Evolutionary conservation across 2,113 vertebrate species (phyloP).

Genomic region (Vulpes lagopus): DNA sequence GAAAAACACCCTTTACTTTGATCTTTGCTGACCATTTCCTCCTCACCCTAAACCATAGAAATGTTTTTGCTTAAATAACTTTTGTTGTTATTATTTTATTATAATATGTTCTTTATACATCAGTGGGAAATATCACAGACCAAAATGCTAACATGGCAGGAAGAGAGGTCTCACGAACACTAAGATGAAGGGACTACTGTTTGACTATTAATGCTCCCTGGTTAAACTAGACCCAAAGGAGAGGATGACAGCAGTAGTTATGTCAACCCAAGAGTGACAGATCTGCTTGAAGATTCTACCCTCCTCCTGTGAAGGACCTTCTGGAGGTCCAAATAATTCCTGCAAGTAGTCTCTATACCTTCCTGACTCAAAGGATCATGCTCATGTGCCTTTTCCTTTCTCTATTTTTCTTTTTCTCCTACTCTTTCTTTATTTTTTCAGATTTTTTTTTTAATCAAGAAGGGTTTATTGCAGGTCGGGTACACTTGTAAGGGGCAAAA

Average conservation of each 20-base stretch:
- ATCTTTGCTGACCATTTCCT: background rate
- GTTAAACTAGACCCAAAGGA: background rate
- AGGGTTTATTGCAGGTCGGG: slow-evolving; percentile 78
- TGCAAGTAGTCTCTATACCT: background rate
- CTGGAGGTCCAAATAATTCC: background rate
- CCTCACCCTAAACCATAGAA: background rate
- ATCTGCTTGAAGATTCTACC: background rate
- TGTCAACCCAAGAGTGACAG: background rate
- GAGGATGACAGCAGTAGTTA: background rate
- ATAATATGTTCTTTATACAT: background rate
- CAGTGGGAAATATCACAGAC: background rate
- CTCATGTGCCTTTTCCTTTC: background rate
- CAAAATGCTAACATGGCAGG: background rate
- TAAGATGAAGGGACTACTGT: background rate
- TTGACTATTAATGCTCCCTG: background rate
- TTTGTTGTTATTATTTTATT: slow-evolving; percentile 30
- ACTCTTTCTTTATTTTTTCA: background rate
- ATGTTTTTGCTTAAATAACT: slow-evolving; percentile 15
- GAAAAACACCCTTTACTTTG: background rate
- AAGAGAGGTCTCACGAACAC: background rate
- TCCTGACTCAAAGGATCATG: background rate
- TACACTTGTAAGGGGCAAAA: slow-evolving; percentile 55
- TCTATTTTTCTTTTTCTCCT: background rate
- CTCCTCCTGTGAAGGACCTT: background rate
- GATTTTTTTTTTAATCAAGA: background rate